Evolutionary conservation across 2,888 invertebrate species (phyloP).

Genomic region (Hermaeophaga mercurialis): DNA sequence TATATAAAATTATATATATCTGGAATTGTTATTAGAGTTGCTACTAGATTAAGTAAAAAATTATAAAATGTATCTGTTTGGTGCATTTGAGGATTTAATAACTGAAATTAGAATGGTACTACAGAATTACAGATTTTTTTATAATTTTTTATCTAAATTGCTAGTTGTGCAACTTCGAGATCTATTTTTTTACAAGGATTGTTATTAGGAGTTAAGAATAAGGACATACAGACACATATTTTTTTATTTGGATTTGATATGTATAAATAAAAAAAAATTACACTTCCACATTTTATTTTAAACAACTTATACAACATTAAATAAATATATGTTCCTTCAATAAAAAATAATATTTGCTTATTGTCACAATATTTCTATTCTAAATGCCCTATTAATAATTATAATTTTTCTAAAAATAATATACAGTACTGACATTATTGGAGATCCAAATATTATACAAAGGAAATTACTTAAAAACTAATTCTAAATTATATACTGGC

Average conservation of each 20-base stretch:
- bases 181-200: too few species aligned
- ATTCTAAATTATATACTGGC: slow-evolving; percentile 46
- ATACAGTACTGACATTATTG: slow-evolving; percentile 33
- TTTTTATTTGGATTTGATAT: too few species aligned
- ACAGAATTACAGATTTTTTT: too few species aligned
- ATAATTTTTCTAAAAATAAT: slow-evolving; percentile 28
- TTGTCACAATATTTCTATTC: slow-evolving; percentile 31
- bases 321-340: slow-evolving; percentile 42
- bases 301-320: slow-evolving; percentile 47
- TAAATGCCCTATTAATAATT: slow-evolving; percentile 34
- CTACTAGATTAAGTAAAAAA: too few species aligned
- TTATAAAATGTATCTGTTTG: too few species aligned
- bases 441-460: slow-evolving; percentile 33
- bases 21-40: too few species aligned
- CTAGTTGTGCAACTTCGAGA: too few species aligned
- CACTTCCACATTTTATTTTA: slow-evolving; percentile 45
- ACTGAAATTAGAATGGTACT: too few species aligned
- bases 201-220: neutral
- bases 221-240: too few species aligned
- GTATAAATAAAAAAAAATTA: slow-evolving; percentile 21
- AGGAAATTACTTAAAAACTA: slow-evolving; percentile 24
- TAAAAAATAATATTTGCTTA: slow-evolving; percentile 40
- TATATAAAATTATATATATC: too few species aligned
- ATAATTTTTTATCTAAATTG: slow-evolving; percentile 1
- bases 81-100: too few species aligned